Conservation (phyloP, 2,797 vertebrate genomes). For the Artibeus jamaicensis region DNA sequence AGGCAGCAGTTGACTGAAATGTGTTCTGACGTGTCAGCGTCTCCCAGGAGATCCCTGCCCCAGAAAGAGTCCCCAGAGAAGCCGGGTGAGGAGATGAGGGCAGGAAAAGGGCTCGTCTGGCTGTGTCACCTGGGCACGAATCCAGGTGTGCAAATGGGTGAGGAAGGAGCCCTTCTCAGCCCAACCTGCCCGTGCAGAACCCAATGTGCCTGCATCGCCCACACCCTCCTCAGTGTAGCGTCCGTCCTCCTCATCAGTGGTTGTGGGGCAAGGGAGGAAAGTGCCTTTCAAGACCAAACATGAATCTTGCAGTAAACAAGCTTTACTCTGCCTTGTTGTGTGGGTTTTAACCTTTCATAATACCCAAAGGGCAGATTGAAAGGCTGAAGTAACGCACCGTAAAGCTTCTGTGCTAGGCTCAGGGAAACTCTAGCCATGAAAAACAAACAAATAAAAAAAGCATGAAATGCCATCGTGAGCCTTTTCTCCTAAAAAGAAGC, state of each 20-base stretch:
- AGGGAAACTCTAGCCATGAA: not conserved
- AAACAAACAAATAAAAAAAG: not conserved
- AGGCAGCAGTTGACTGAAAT: conserved; percentile 40
- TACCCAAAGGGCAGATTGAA: not conserved
- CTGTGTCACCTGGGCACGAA: not conserved
- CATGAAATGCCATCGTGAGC: not conserved
- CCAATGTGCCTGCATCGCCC: not conserved
- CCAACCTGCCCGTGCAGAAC: not conserved
- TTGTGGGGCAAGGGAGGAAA: not conserved
- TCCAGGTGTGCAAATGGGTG: not conserved
- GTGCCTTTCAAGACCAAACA: conserved; percentile 51
- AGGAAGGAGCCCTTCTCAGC: not conserved
- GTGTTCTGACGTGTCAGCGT: not conserved
- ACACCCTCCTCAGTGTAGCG: accelerated
- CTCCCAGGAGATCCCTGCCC: not conserved
- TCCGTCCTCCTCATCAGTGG: not conserved
- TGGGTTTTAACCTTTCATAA: conserved; percentile 49
- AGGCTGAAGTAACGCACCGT: not conserved
- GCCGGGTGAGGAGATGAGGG: not conserved
- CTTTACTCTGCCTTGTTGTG: not conserved
- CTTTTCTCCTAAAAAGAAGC: not conserved
- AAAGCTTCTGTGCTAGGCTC: not conserved
- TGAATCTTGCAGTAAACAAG: conserved; percentile 55
- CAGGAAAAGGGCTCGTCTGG: not conserved
- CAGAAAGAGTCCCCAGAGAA: not conserved